phyloP scores from a whole-genome alignment of 2,888 invertebrate genomes.

The Choristoneura rosaceana region DNA sequence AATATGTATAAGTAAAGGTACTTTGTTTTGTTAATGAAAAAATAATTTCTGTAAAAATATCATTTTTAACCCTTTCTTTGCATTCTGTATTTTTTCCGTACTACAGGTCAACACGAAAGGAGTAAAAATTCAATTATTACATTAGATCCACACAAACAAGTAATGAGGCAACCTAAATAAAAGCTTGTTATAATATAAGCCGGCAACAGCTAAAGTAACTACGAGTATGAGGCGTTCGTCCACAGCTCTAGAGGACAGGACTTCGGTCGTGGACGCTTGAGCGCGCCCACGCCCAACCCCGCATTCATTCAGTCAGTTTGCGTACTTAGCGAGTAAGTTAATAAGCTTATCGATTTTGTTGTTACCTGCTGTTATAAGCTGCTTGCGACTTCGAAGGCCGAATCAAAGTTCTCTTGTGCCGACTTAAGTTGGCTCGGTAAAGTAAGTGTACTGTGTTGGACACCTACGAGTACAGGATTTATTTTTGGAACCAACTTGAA shows the following conservation, averaged over 20 bases:
- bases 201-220: no score
- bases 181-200: no score
- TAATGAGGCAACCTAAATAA: no score
- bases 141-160: no score
- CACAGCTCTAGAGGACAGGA: not conserved
- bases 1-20: no score
- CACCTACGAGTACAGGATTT: not conserved
- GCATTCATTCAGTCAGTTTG: conserved; percentile 41
- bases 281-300: conserved; percentile 4
- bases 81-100: no score
- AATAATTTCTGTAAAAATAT: no score
- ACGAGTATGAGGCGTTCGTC: not conserved
- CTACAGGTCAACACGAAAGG: no score
- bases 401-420: conserved; percentile 20
- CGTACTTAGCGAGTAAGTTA: conserved; percentile 44
- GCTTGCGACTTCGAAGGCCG: conserved; percentile 42
- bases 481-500: not conserved
- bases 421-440: conserved; percentile 14
- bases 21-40: no score
- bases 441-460: not conserved
- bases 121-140: no score
- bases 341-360: conserved; percentile 56
- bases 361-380: conserved; percentile 50
- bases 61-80: no score
- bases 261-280: conserved; percentile 5